Conservation (phyloP, 2,888 invertebrate species). For the Molorchus minor region DNA sequence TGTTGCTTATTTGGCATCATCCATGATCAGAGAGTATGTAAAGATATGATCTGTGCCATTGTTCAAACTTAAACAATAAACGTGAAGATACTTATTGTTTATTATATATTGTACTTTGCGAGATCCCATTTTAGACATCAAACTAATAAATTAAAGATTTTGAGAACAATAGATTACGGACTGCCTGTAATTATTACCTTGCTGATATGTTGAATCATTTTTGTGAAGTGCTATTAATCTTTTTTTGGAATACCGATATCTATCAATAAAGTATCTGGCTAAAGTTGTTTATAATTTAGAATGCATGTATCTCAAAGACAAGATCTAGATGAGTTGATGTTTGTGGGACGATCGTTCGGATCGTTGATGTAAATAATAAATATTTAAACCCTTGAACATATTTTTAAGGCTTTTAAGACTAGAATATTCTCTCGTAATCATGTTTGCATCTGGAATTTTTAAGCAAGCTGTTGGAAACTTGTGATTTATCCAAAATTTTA, state of each 20-base stretch:
- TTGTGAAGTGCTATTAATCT: conserved; percentile 7
- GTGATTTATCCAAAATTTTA: no score
- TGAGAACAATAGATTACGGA: conserved; percentile 18
- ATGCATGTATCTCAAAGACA: no score
- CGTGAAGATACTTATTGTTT: conserved; percentile 21
- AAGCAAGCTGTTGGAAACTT: no score
- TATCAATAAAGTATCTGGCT: conserved; percentile 4
- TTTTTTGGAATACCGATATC: conserved; percentile 5
- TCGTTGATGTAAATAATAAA: no score
- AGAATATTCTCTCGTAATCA: no score
- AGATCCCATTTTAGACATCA: conserved; percentile 21
- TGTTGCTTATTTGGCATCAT: conserved; percentile 7
- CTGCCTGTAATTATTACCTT: conserved; percentile 6
- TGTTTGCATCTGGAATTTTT: no score
- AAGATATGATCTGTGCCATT: conserved; percentile 22
- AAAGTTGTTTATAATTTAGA: conserved; percentile 1
- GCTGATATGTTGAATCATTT: conserved; percentile 14
- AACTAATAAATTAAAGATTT: conserved; percentile 21
- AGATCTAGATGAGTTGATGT: no score
- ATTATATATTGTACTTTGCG: conserved; percentile 20
- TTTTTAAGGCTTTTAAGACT: no score
- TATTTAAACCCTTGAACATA: no score
- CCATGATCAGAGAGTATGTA: conserved; percentile 4
- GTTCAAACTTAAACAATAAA: conserved; percentile 18
- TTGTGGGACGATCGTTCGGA: no score